Base-by-base conservation (phyloP, 2,888 invertebrate species). In the Metalampra italica region DNA sequence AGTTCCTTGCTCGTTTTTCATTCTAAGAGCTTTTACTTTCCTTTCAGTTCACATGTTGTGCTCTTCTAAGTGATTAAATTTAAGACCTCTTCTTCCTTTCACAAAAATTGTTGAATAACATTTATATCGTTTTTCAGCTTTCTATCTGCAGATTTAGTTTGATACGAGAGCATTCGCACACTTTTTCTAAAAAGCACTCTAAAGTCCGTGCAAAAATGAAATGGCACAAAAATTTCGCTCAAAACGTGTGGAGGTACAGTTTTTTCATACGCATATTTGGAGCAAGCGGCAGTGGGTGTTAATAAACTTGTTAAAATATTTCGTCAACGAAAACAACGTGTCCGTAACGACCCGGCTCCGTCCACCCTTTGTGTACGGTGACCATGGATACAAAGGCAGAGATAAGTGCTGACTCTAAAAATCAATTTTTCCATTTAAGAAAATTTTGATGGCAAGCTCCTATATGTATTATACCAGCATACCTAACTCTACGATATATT, bases 1-100 rank as follows among this genome's bases (percentile, higher is more conserved):
- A 75, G 76, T 61, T 75, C 59, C 74, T 75, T 77, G 76, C 74
- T 78, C 81, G 82, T 82, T 80, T 82, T 79, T 83, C 84, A 80
- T 82, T 78, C 78, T 76, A 76, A 72, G 68, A 64, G 75, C 78
- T 81, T 81, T 83, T 76, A 81, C 79, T 82, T 80, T 77, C 72
- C 74, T 70, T 78, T 70, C 67, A 71, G 70, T 78, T 81, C 72
- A 77, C 71, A 66, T 68, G 74, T 72, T 70, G 8, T 68, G 63
- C 59, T 68, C 72, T 57, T 63, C 75, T 82, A 82, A 82, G 68
- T 79, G 80, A 84, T 85, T 83, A 77, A 78, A 79, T 75, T 72
- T 74, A 71, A 71, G 68, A 60, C 63, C 54, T 54, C 47, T 54
- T 47, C 54, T 53, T 49, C 59, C 30, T 42, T 30, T 13, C 15